These are phyloP conservation scores for Cololabis saira DNA, from an alignment of 2,113 vertebrate genomes.

Conservation along the genomic window DNA sequence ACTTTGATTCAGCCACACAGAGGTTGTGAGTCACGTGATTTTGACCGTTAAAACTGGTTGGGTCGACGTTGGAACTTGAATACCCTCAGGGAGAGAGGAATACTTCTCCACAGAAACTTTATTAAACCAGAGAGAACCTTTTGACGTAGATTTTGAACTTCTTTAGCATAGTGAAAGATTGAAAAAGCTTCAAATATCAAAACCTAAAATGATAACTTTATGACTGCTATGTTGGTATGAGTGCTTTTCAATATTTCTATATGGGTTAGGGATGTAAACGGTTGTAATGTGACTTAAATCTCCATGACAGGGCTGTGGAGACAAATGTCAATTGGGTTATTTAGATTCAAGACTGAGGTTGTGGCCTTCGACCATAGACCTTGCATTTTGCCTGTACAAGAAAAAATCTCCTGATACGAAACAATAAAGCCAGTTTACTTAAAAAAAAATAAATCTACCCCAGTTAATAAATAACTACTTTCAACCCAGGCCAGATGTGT, in stretches of 20 bases:
- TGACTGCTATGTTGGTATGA: neutral
- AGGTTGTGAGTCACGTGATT: conserved; percentile 76
- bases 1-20: conserved; percentile 81
- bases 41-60: conserved; percentile 75
- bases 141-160: conserved; percentile 32
- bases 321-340: conserved; percentile 25
- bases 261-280: neutral
- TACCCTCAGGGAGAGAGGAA: conserved; percentile 72
- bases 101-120: conserved; percentile 69
- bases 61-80: conserved; percentile 79
- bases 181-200: conserved; percentile 4
- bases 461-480: conserved; percentile 65
- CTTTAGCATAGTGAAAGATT: neutral
- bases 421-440: conserved; percentile 43
- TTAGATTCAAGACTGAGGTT: conserved; percentile 63
- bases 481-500: conserved; percentile 70
- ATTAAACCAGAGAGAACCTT: conserved; percentile 48
- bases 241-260: neutral
- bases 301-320: conserved; percentile 18
- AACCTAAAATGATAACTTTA: neutral
- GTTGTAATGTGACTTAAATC: conserved; percentile 14
- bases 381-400: conserved; percentile 52
- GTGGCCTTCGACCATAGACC: conserved; percentile 26
- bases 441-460: conserved; percentile 20
- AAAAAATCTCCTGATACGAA: conserved; percentile 31